These are phyloP conservation scores for Polypedilum vanderplanki DNA, from an alignment of 1,140 invertebrate genomes.

Conservation along the genomic window DNA sequence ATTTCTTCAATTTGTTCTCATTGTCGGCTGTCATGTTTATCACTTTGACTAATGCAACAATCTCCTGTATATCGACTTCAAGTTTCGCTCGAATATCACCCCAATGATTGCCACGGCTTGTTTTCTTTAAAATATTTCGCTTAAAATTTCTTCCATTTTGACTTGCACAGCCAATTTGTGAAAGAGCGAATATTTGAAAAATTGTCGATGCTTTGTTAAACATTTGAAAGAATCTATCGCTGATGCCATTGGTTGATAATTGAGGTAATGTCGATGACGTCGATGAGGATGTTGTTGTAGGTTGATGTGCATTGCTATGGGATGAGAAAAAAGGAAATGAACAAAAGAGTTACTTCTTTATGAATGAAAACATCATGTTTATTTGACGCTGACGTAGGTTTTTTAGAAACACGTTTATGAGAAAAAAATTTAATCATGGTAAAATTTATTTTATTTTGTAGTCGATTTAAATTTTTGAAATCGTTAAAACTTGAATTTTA, in stretches of 20 bases:
- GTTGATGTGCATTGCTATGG: neutral
- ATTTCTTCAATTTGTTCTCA: constrained; percentile 35
- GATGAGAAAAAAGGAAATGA: neutral
- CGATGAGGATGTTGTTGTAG: neutral
- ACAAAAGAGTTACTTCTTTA: neutral
- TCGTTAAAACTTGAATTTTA: too few relatives aligned
- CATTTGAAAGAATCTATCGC: constrained; percentile 41
- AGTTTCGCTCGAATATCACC: constrained; percentile 87
- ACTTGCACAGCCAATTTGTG: constrained; percentile 76
- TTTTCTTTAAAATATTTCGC: constrained; percentile 79
- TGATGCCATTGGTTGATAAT: neutral
- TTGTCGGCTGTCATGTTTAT: neutral
- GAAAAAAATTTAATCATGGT: too few relatives aligned
- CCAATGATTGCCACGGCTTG: constrained; percentile 80
- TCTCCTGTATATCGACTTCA: constrained; percentile 60
- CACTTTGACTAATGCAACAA: constrained; percentile 37
- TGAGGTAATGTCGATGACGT: constrained; percentile 19
- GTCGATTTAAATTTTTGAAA: too few relatives aligned
- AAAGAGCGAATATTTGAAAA: constrained; percentile 85
- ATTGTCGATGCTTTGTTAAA: constrained; percentile 79
- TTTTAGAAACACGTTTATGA: too few relatives aligned
- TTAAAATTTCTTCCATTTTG: constrained; percentile 52
- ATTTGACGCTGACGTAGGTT: neutral
- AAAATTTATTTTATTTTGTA: too few relatives aligned
- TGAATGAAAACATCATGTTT: neutral